Conservation (phyloP, 2,888 invertebrate species). For the Poecilobothrus nobilitatus region DNA sequence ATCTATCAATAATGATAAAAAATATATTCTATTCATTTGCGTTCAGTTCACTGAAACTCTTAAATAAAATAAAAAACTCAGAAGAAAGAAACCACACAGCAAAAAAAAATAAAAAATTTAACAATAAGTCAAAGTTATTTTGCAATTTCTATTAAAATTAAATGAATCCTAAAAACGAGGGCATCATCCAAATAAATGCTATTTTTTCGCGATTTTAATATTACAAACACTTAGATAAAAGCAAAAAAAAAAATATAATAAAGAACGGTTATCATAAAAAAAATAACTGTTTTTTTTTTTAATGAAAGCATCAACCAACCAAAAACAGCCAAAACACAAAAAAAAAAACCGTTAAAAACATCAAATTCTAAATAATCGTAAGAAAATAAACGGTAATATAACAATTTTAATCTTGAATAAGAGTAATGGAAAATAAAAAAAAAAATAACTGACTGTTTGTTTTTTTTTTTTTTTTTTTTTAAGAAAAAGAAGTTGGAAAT, state of each 20-base stretch:
- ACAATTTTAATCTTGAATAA: constrained; percentile 1
- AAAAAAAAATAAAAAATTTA: background rate
- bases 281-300: background rate
- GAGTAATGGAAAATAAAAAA: background rate
- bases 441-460: too few relatives aligned
- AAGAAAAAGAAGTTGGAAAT: too few relatives aligned
- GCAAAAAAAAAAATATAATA: background rate
- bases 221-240: background rate
- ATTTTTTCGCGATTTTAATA: constrained; percentile 6
- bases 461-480: too few relatives aligned
- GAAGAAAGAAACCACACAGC: background rate
- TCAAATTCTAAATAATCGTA: background rate
- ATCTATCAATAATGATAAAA: background rate
- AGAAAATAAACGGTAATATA: constrained; percentile 5
- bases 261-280: background rate
- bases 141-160: background rate
- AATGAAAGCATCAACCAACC: too few relatives aligned
- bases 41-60: background rate
- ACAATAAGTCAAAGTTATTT: constrained; percentile 4
- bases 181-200: background rate
- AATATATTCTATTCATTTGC: background rate
- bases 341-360: background rate
- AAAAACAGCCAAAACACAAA: background rate
- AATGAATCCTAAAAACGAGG: background rate
- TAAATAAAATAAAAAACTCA: background rate